Evolutionary conservation across 1,140 invertebrate species (phyloP).

Genomic region (Phortica variegata): DNA sequence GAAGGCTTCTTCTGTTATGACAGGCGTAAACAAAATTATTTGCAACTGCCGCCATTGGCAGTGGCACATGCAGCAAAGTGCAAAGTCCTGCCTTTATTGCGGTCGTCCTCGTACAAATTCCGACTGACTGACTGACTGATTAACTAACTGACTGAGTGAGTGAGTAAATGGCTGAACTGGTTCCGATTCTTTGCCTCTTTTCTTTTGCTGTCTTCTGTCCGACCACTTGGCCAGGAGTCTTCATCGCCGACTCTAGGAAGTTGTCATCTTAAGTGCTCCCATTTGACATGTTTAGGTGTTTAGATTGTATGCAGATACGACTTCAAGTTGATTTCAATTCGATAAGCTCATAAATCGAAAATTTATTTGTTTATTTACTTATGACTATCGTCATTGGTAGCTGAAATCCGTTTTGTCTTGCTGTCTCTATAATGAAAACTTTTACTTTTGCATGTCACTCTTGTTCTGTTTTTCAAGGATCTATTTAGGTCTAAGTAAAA

Average conservation of each 20-base stretch:
- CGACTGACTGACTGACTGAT: too few relatives aligned
- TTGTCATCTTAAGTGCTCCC: slow-evolving; percentile 44
- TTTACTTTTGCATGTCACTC: too few relatives aligned
- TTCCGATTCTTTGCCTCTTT: too few relatives aligned
- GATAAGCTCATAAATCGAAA: too few relatives aligned
- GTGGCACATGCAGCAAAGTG: not conserved
- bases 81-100: too few relatives aligned
- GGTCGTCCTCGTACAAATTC: too few relatives aligned
- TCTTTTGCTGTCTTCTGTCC: slow-evolving; percentile 6
- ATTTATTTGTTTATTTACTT: too few relatives aligned
- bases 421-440: too few relatives aligned
- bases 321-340: slow-evolving; percentile 46
- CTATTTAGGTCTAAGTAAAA: too few relatives aligned
- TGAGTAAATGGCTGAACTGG: slow-evolving; percentile 9
- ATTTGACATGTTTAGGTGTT: slow-evolving; percentile 51
- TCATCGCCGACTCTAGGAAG: slow-evolving; percentile 23
- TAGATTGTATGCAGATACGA: slow-evolving; percentile 39
- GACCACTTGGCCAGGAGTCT: slow-evolving; percentile 4
- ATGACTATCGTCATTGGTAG: too few relatives aligned
- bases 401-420: too few relatives aligned
- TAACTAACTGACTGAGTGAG: not conserved
- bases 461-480: too few relatives aligned
- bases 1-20: slow-evolving; percentile 37
- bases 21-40: slow-evolving; percentile 54
- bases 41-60: slow-evolving; percentile 1